Base-by-base conservation (phyloP, 2,113 vertebrate genomes). In the Phyllostomus discolor region DNA sequence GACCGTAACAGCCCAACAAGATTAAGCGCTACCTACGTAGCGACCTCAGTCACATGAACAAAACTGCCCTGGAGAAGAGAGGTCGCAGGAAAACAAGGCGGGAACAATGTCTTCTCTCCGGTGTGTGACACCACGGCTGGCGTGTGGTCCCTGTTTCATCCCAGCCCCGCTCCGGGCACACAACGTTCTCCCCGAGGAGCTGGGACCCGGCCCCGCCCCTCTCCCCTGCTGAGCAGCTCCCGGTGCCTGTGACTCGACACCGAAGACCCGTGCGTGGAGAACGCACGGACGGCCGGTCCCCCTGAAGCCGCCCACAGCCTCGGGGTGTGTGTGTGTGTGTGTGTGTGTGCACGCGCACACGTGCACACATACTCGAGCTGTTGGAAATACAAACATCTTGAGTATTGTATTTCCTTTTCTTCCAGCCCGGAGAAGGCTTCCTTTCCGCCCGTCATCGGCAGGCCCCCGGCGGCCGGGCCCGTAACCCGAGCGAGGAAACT, bases 361-460 rank as follows among this genome's bases (percentile, higher is more conserved):
- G 17, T 19, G 0, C 10, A 16, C 4, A 19, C 57, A 26, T 33
- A 41, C 50, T 75, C 43, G 41, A 48, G 57, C 91, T 72, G 26
- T n/a, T 88, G 85, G 94, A 95, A 89, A 75, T 78, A 38, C 24
- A 89, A 95, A 90, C 83, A 73, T 38, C 31, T 86, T 41, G 54
- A 52, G 43, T 67, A 54, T 86, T 95, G 70, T 19, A 33, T 72
- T 91, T 95, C 62, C 73, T 91, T 95, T 78, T 43, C 66, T 94
- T 91, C 78, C 85, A 90, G 48, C 70, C 41, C 48, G 72, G 66
- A 66, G 48, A 87, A 48, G 16, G 26, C 50, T 95, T 87, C 73
- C 69, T 48, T 67, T 52, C 2, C 33, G 86, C 72, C 76, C 81
- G 43, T 70, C 70, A 69, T 66, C 48, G 11, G 76, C 76, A 57